These are phyloP conservation scores for Cerceris rybyensis DNA, from an alignment of 2,888 invertebrate genomes.

Conservation along the genomic window DNA sequence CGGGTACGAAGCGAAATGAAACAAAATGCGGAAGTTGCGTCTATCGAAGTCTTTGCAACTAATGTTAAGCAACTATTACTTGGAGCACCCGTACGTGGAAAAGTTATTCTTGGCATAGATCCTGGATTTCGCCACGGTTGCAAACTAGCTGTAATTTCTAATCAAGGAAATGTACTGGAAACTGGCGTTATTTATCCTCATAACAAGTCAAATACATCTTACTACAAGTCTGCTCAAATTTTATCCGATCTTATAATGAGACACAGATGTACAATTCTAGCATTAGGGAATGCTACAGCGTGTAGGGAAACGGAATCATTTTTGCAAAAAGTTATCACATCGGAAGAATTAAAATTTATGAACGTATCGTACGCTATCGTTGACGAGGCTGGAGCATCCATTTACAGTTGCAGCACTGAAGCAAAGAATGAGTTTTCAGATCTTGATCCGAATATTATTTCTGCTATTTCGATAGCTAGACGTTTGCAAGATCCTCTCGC, in stretches of 20 bases:
- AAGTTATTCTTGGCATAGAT: conserved; percentile 92
- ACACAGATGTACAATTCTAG: conserved; percentile 89
- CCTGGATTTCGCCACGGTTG: conserved; percentile 95
- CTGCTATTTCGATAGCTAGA: conserved; percentile 90
- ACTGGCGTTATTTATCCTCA: conserved; percentile 88
- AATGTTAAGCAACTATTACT: conserved; percentile 93
- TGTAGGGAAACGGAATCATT: conserved; percentile 93
- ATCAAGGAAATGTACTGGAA: conserved; percentile 87
- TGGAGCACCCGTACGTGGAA: conserved; percentile 90
- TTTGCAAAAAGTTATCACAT: conserved; percentile 85
- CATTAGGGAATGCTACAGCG: conserved; percentile 95
- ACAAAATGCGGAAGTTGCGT: conserved; percentile 89
- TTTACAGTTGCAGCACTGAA: conserved; percentile 93
- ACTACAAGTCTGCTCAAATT: conserved; percentile 67
- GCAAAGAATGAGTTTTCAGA: conserved; percentile 92
- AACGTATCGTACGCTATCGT: conserved; percentile 91
- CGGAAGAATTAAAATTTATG: conserved; percentile 83
- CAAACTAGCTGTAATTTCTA: conserved; percentile 92
- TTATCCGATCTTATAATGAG: conserved; percentile 84
- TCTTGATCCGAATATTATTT: conserved; percentile 91
- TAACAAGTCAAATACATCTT: conserved; percentile 49
- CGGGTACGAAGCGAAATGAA: conserved; percentile 89
- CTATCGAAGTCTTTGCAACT: conserved; percentile 91
- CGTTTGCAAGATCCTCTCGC: conserved; percentile 94
- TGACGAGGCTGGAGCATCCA: conserved; percentile 95